Evolutionary conservation across 2,888 invertebrate species (phyloP).

Genomic region (Augiades crinisus): DNA sequence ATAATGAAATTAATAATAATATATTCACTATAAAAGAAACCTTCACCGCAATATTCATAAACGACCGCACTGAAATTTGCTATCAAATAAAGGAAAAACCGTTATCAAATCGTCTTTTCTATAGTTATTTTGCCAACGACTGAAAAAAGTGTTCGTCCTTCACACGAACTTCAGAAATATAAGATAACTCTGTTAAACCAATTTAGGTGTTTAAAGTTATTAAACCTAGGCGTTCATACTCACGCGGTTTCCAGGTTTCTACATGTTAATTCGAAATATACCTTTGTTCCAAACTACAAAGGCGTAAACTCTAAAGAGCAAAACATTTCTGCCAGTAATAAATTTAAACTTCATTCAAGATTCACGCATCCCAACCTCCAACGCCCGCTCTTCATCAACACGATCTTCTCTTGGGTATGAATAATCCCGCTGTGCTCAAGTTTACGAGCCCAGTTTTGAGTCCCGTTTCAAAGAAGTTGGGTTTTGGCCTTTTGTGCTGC

Average conservation of each 20-base stretch:
- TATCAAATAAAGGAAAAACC: too few species aligned
- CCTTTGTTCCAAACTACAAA: neutral
- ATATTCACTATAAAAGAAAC: too few species aligned
- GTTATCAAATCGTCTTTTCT: too few species aligned
- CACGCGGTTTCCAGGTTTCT: neutral
- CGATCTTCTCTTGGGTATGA: conserved; percentile 8
- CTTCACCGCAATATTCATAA: too few species aligned
- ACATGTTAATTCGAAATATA: neutral
- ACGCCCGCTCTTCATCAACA: conserved; percentile 13
- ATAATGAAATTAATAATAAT: too few species aligned
- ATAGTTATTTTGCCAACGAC: too few species aligned
- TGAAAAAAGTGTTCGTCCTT: too few species aligned
- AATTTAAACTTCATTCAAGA: conserved; percentile 18
- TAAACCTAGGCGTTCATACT: neutral
- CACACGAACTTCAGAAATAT: too few species aligned
- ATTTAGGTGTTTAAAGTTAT: neutral
- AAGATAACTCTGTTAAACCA: too few species aligned
- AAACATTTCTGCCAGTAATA: conserved; percentile 5
- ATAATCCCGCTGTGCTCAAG: conserved; percentile 14
- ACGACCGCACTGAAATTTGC: too few species aligned
- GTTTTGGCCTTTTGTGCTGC: conserved; percentile 15
- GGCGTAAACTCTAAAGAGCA: neutral
- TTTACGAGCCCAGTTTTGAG: conserved; percentile 9
- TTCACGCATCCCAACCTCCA: conserved; percentile 1
- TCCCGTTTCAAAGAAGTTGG: conserved; percentile 13